Base-by-base conservation (phyloP, 1,140 invertebrate species). In the Camponotus vicinus region DNA sequence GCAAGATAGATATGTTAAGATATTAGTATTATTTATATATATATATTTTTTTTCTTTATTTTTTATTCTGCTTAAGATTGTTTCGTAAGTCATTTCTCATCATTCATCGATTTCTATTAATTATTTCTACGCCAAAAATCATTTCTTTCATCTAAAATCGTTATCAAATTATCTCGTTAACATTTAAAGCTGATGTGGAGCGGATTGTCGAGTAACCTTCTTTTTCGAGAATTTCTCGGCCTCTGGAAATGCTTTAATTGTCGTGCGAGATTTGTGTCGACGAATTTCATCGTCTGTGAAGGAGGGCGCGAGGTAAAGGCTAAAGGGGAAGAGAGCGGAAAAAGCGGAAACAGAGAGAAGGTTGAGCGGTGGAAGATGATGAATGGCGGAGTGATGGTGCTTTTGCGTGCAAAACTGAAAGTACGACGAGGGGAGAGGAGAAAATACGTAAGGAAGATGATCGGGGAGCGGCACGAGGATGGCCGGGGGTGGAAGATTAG, bases 321-420 rank as follows among this genome's bases (percentile, higher is more conserved):
- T 13, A 59, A 67, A 32, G 37, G 57, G 76, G 64, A n/a, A 57
- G 69, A 73, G 42, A 49, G 45, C 42, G 37, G 21, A 42, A 78
- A 73, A 64, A 71, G 71, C 69, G 79, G 79, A 83, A 83, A 83
- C 69, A 32, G 84, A 87, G 86, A 91, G 89, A 90, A 91, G 84
- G 87, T 49, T 67, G 89, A 80, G 75, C 69, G 85, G 80, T 75
- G 76, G 59, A 83, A 89, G 89, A 94, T 95, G 94, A 95, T 94
- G 94, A 95, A 95, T 95, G 93, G 93, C 89, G 91, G 87, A 92
- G 91, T 92, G 93, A 94, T 94, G 94, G 93, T 93, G 90, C 90
- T 93, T 95, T 95, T 93, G 94, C 94, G 94, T 94, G 94, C 91
- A 91, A 93, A 89, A 90, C 89, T 84, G 90, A 15, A 90, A 91